Base-by-base conservation (phyloP, 2,113 vertebrate genomes). In the Tragelaphus buxtoni region DNA sequence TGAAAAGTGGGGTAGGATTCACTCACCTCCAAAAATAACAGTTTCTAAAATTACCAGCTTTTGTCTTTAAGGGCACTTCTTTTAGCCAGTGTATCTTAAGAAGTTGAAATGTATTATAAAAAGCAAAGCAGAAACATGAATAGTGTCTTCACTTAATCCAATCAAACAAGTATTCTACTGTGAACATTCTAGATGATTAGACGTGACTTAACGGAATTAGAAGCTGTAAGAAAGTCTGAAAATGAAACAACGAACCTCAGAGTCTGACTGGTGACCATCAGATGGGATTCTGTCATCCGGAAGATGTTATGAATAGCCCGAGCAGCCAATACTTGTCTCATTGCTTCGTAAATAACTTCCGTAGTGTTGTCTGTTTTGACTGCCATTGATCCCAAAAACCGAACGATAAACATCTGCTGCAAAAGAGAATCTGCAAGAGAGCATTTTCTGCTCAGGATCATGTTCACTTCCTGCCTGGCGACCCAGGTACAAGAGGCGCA, bases 301-400 rank as follows among this genome's bases (percentile, higher is more conserved):
- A 99, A 99, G 98, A 99, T 99, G 98, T 99, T 99, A 97, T 99
- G 99, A 81, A 99, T 99, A 58, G 99, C 99, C 5, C 99, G 99
- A 16, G 99, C 99, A 1, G 99, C 99, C 91, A 99, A 90, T 16
- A 99, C 99, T 98, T 99, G 99, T 95, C 99, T 99, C 99, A 99
- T 99, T 0, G 99, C 99, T 98, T 99, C 99, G 0, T 99, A 99
- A 84, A 99, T 99, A 84, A 99, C 99, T 72, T 99, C 99, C 0
- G 98, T 97, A 0, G 99, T 99, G 96, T 87, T 92, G 24, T 99
- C 99, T 0, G 99, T 99, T 80, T 98, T 99, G 30, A 99, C 99
- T 0, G 99, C 99, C 99, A 99, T 99, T 2, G 99, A 99, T 26
- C 99, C 99, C 69, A 99, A 97, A 98, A 99, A 99, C 13, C 99